A percentile compares a stretch with the other conserved stretches of the same genome.
Conservation (phyloP, 2,113 vertebrate species). For the Notarius lentiginosus region DNA sequence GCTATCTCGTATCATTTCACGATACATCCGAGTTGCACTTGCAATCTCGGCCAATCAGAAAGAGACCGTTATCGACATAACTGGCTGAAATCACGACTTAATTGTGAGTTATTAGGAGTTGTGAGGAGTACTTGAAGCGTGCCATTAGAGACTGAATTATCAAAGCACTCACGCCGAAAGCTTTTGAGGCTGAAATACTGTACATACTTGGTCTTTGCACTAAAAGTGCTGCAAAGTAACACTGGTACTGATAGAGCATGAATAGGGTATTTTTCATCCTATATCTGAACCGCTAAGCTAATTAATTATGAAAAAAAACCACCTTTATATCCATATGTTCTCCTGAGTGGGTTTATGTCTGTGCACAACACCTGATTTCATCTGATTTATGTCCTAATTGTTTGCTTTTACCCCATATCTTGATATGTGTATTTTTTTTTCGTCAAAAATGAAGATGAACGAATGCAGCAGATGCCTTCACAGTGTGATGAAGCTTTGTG, state of each 20-base stretch:
- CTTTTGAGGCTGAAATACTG: conserved; percentile 9
- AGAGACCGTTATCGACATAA: neutral
- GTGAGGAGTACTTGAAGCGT: conserved; percentile 47
- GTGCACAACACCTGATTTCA: conserved; percentile 7
- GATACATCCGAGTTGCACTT: neutral
- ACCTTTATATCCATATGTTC: neutral
- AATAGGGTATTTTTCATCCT: conserved; percentile 38
- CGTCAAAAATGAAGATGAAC: neutral
- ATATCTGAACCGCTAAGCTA: conserved; percentile 42
- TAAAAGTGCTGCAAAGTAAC: conserved; percentile 25
- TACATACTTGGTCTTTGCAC: conserved; percentile 43
- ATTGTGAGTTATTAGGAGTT: conserved; percentile 15
- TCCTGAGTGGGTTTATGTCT: neutral
- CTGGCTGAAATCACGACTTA: conserved; percentile 14
- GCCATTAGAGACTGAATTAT: conserved; percentile 37
- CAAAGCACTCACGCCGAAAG: conserved; percentile 10
- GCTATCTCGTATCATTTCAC: neutral
- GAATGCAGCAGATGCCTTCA: neutral
- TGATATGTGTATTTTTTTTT: neutral
- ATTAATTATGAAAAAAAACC: neutral
- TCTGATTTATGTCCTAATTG: neutral
- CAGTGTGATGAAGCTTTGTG: neutral
- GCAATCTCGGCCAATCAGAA: conserved; percentile 14
- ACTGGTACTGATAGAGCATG: conserved; percentile 32
- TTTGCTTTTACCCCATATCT: neutral